These are phyloP conservation scores for Nymphalis io DNA, from an alignment of 1,140 invertebrate species.

Conservation along the genomic window DNA sequence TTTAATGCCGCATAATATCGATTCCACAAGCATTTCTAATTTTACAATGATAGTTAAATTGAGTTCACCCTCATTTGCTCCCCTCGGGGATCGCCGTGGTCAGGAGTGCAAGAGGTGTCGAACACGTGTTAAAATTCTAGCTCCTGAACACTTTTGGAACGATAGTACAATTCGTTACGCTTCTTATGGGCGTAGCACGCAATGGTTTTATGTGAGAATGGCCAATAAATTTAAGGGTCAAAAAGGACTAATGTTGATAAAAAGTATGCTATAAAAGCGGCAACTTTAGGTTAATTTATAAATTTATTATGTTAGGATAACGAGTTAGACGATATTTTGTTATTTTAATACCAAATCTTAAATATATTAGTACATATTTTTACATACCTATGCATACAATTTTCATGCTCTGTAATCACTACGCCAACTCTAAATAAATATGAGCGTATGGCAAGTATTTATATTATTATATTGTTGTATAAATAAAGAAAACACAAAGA, in stretches of 20 bases:
- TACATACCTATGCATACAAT: no score
- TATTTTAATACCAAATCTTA: conserved; percentile 5
- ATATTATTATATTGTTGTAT: no score
- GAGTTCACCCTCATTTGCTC: conserved; percentile 44
- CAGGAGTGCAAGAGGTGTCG: conserved; percentile 63
- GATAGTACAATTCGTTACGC: conserved; percentile 68
- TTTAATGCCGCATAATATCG: conserved; percentile 38
- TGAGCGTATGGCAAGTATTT: no score
- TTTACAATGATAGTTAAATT: conserved; percentile 63
- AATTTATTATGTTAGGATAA: conserved; percentile 34
- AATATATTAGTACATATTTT: not conserved
- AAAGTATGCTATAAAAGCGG: conserved; percentile 16
- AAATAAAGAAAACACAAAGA: no score
- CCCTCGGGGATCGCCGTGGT: conserved; percentile 48
- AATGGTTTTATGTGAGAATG: conserved; percentile 52
- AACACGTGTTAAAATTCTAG: conserved; percentile 75
- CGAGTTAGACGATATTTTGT: conserved; percentile 12
- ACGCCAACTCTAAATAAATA: no score
- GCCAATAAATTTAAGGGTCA: conserved; percentile 51
- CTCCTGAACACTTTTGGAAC: conserved; percentile 50
- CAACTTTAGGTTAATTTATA: conserved; percentile 21
- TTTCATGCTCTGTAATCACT: no score
- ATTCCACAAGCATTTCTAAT: conserved; percentile 60
- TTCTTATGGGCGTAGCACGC: conserved; percentile 56
- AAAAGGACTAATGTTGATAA: conserved; percentile 34